phyloP scores from a whole-genome alignment of 1,140 invertebrate genomes.

The Nephila pilipes region DNA sequence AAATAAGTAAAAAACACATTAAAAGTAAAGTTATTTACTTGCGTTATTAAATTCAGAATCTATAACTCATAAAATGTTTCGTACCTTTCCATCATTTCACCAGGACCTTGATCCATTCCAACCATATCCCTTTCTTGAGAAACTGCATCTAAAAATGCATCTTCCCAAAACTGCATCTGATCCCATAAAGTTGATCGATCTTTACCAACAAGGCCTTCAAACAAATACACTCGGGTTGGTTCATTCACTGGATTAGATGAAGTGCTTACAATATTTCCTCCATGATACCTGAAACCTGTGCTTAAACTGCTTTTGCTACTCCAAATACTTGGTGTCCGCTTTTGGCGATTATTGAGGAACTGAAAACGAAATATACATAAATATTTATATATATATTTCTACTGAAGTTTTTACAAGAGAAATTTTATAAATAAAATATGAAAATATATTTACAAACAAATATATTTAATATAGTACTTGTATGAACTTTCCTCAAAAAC shows the following conservation, averaged over 20 bases:
- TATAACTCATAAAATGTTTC: too few relatives aligned
- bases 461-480: too few relatives aligned
- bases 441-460: too few relatives aligned
- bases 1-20: neutral
- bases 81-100: conserved; percentile 99
- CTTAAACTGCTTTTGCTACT: conserved; percentile 95
- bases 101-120: conserved; percentile 99
- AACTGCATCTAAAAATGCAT: conserved; percentile 98
- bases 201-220: conserved; percentile 88
- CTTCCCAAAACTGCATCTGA: conserved; percentile 99
- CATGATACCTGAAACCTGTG: conserved; percentile 93
- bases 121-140: conserved; percentile 99
- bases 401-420: too few relatives aligned
- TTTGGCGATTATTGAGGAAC: conserved; percentile 82
- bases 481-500: too few relatives aligned
- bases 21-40: neutral
- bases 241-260: conserved; percentile 91
- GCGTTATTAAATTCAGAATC: neutral
- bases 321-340: conserved; percentile 92
- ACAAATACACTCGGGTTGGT: conserved; percentile 92
- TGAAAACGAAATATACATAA: neutral
- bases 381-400: neutral
- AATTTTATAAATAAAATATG: too few relatives aligned
- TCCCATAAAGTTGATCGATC: conserved; percentile 96
- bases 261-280: conserved; percentile 92